Base-by-base conservation (phyloP, 2,797 vertebrate genomes). In the Sciurus carolinensis region DNA sequence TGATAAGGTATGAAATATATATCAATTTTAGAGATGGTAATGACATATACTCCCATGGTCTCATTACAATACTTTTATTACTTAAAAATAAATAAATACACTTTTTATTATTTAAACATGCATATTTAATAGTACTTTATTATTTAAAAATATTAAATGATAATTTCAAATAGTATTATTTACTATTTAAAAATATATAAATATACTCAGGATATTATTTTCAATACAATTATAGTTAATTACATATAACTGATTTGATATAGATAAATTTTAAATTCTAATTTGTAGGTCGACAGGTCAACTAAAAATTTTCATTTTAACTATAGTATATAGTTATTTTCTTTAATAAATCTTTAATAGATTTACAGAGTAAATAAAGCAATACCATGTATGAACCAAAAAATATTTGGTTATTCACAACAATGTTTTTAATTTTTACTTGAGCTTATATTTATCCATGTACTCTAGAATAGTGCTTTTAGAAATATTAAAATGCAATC, bases 171-270 rank as follows among this genome's bases (percentile, higher is more conserved):
- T 54, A 54, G 54, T 54, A 17, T 54, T 54, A 18, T 54, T 54
- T 67, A 69, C 36, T 75, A 44, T 83, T 91, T 94, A 87, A 80
- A 76, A 83, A 71, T 62, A 91, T 92, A 67, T 84, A 76, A 93
- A 59, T 80, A 77, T 72, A 36, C 42, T 64, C 66, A 76, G 18
- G 20, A 22, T 84, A 83, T 73, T 84, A 67, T 85, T 84, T 84
- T 57, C 14, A 93, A 73, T 11, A 80, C 3, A 67, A 47, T 42
- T 86, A 30, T 7, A 73, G 33, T 36, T 96, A 36, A 50, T 24
- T 73, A 75, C 26, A 67, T 71, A 59, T 54, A 18, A 90, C 0
- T 90, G 54, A 77, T 1, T 62, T 59, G 5, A 54, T 81, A 80
- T 8, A 80, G 12, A 76, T 3, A 95, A 36, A 33, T 72, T 87